Conservation (phyloP, 2,113 vertebrate genomes). For the Tragelaphus scriptus region DNA sequence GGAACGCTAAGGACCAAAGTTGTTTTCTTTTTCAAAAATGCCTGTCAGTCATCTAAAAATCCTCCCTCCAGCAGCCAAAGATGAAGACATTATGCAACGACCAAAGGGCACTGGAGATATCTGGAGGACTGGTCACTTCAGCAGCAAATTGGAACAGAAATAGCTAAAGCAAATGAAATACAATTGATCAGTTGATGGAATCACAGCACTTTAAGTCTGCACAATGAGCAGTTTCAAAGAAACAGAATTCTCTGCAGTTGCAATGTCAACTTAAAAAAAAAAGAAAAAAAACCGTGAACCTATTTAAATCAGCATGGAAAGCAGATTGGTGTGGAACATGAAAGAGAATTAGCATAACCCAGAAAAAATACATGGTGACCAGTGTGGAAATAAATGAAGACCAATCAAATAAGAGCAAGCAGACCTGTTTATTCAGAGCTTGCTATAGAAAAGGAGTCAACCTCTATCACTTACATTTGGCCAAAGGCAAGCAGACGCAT, state of each 20-base stretch:
- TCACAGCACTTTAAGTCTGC: background rate
- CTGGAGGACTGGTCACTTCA: background rate
- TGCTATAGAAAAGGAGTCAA: background rate
- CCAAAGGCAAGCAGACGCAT: background rate
- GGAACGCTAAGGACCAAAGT: background rate
- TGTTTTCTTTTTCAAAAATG: background rate
- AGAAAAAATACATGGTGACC: background rate
- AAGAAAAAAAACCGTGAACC: background rate
- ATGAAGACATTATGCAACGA: background rate
- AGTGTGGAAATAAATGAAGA: constrained; percentile 15
- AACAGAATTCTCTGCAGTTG: background rate
- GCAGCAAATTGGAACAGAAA: background rate
- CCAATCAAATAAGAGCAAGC: background rate
- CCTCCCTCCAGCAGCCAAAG: background rate
- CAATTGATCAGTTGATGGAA: background rate
- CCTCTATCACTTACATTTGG: background rate
- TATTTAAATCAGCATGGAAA: constrained; percentile 1
- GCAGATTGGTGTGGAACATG: background rate
- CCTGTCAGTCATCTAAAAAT: background rate
- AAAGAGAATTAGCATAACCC: background rate
- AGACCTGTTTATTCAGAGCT: background rate
- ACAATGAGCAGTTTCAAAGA: background rate
- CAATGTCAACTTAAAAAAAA: background rate
- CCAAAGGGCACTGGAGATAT: background rate
- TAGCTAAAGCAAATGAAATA: constrained; percentile 17